Conservation (phyloP, 92 coral and sea anemone genomes). For the Plumapathes pennacea region DNA sequence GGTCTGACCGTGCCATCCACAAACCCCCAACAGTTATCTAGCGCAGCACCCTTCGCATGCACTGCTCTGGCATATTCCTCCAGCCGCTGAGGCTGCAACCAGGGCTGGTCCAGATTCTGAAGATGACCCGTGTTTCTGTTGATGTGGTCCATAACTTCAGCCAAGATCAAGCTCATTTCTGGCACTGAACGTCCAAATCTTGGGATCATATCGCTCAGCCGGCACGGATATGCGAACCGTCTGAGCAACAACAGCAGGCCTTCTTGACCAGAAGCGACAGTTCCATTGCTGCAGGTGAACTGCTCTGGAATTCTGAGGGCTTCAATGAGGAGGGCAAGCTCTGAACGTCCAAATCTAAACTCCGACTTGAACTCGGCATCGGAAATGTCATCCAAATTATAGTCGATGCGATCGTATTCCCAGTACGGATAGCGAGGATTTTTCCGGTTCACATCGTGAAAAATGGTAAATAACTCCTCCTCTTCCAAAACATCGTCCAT, state of each 20-base stretch:
- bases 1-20: conserved; percentile 68
- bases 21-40: conserved; percentile 72
- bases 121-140: conserved; percentile 16
- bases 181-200: conserved; percentile 63
- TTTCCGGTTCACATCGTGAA: conserved; percentile 6
- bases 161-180: conserved; percentile 40
- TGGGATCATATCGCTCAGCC: conserved; percentile 53
- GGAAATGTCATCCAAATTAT: conserved; percentile 26
- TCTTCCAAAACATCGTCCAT: conserved; percentile 30
- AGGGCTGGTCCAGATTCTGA: conserved; percentile 38
- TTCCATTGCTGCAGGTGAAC: conserved; percentile 57
- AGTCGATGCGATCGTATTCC: conserved; percentile 39
- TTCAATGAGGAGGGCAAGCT: conserved; percentile 35
- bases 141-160: conserved; percentile 25
- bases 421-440: conserved; percentile 38
- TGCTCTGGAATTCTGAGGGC: conserved; percentile 36
- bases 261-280: conserved; percentile 52
- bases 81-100: conserved; percentile 38
- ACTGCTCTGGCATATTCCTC: conserved; percentile 52
- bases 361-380: conserved; percentile 44
- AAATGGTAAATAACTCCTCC: conserved; percentile 26
- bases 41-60: conserved; percentile 50
- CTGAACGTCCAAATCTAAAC: conserved; percentile 32
- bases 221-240: conserved; percentile 45
- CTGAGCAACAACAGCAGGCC: conserved; percentile 29